Percentiles rank a stretch among this genome's conserved stretches.
Conservation (phyloP, 1,140 invertebrate species). For the Eriosoma lanigerum region DNA sequence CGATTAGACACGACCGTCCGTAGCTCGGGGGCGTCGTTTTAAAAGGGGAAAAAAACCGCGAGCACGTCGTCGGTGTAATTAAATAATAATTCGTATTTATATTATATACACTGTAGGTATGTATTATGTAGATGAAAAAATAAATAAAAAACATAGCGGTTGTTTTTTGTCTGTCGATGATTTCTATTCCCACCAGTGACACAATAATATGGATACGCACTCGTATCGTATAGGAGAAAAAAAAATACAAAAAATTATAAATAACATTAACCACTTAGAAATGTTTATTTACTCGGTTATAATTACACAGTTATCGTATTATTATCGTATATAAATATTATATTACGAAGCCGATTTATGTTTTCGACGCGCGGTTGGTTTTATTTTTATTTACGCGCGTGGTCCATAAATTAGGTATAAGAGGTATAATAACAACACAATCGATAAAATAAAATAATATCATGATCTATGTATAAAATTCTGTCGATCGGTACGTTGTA, state of each 20-base stretch:
- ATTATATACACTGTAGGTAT: too few relatives aligned
- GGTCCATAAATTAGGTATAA: conserved; percentile 21
- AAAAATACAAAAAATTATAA: too few relatives aligned
- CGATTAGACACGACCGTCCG: conserved; percentile 16
- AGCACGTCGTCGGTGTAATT: conserved; percentile 16
- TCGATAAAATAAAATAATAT: conserved; percentile 19
- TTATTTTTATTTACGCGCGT: neutral
- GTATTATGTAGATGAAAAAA: neutral
- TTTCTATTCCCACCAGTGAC: conserved; percentile 23
- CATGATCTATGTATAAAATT: neutral
- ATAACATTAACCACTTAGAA: neutral
- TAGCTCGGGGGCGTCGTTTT: conserved; percentile 28
- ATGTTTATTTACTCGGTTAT: conserved; percentile 16
- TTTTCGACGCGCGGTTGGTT: neutral
- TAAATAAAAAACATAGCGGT: neutral
- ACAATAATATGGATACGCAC: neutral
- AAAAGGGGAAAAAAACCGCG: conserved; percentile 2
- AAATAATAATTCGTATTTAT: conserved; percentile 39
- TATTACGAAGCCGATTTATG: conserved; percentile 26
- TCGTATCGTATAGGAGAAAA: too few relatives aligned
- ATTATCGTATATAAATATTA: neutral
- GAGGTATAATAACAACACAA: neutral
- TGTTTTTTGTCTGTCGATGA: neutral
- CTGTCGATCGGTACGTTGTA: neutral
- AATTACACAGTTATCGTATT: conserved; percentile 32